Base-by-base conservation (phyloP, 2,797 vertebrate species). In the Cichlasoma orientale region DNA sequence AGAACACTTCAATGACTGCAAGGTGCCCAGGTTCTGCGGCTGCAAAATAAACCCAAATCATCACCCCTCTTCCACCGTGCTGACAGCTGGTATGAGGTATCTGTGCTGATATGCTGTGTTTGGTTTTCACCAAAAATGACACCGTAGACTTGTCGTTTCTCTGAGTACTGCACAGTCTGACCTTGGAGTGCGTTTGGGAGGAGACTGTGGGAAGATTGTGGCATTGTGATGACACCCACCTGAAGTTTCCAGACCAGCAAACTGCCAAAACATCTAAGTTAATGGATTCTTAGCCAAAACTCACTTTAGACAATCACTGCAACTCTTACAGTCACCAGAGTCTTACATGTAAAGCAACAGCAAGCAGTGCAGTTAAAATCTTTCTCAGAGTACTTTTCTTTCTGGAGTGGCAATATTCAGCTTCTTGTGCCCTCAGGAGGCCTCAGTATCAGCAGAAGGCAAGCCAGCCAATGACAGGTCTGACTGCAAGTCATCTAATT, bases 381-480 rank as follows among this genome's bases (percentile, higher is more conserved):
- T 70, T 80, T 73, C 56, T 33, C 52, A 50, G 19, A 73, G 1
- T 10, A 57, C 8, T 53, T 78, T 83, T 66, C 50, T 75, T 31
- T 66, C 13, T 66, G 53, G 56, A n/a, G 33, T 7, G n/a, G 47
- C 19, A 74, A 25, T 63, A 33, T 77, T 77, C 7, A 23, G 70
- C 59, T 52, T 50, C 56, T 58, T 4, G 25, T 70, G 13, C 69
- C 85, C n/a, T 19, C 78, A 84, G 73, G 61, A 81, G 31, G 23
- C 10, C 29, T 86, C 44, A 56, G 31, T 77, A 63, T 82, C 82
- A 86, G 78, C 81, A 81, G 75, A 54, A 76, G 77, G 66, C 57
- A 13, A 50, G 57, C 81, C 63, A 1, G 74, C 36, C 11, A 75
- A 56, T 85, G 82, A 86, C 89, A 82, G 80, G 53, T 75, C 79